phyloP scores from a whole-genome alignment of 2,113 vertebrate genomes.

The Toxostoma redivivum region DNA sequence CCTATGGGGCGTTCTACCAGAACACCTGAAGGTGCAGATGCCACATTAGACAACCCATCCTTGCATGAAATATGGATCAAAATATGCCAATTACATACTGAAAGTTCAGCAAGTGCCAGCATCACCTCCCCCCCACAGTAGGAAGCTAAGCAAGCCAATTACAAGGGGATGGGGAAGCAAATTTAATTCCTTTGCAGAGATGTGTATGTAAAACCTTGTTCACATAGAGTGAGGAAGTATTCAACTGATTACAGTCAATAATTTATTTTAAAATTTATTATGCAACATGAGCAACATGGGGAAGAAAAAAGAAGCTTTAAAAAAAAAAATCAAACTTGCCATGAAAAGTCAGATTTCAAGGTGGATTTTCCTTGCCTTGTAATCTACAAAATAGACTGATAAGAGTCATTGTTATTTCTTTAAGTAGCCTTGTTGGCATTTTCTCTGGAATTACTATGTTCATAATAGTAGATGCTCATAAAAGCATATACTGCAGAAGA shows the following conservation, averaged over 20 bases:
- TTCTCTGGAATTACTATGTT: neutral
- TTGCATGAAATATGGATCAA: neutral
- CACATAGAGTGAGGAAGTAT: neutral
- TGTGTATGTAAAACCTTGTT: neutral
- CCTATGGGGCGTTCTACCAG: neutral
- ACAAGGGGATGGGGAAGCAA: neutral
- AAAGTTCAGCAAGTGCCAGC: neutral
- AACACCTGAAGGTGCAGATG: neutral
- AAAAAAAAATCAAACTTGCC: neutral
- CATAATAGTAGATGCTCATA: neutral
- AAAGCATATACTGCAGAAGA: neutral
- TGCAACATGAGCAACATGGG: neutral
- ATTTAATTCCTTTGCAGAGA: neutral
- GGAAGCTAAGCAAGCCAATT: neutral
- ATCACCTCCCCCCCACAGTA: neutral
- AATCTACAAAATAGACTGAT: neutral
- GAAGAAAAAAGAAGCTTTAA: neutral
- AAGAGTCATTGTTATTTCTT: neutral
- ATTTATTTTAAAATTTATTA: neutral
- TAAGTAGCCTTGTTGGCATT: neutral
- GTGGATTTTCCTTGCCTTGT: neutral
- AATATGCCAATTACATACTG: neutral
- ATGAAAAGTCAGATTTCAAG: constrained; percentile 5
- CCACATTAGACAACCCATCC: neutral
- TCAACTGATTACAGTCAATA: neutral